Conservation (phyloP, 2,888 invertebrate genomes). For the Syritta pipiens region DNA sequence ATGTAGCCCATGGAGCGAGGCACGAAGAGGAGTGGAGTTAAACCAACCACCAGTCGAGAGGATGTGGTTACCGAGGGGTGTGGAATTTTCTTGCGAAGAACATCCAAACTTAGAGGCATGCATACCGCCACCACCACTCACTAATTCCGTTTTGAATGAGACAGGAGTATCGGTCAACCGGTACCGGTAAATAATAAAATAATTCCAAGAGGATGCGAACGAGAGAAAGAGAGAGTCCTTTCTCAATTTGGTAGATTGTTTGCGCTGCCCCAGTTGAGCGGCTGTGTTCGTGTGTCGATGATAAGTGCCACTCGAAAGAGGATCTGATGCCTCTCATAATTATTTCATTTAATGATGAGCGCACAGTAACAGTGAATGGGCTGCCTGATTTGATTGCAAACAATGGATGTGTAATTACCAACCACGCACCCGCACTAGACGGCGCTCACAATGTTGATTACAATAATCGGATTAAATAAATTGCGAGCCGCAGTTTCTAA, state of each 20-base stretch:
- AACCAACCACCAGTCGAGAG: no score
- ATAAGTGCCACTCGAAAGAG: constrained; percentile 44
- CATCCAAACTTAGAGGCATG: constrained; percentile 29
- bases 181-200: constrained; percentile 52
- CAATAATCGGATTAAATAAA: constrained; percentile 68
- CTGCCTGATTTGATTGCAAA: constrained; percentile 64
- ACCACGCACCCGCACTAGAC: constrained; percentile 45
- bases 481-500: constrained; percentile 63
- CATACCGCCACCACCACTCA: not conserved
- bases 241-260: not conserved
- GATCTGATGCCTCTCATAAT: constrained; percentile 48
- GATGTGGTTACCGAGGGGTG: not conserved
- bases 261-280: not conserved
- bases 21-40: no score
- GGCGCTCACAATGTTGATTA: constrained; percentile 49
- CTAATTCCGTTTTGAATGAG: constrained; percentile 17
- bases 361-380: constrained; percentile 41
- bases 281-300: constrained; percentile 34
- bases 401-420: constrained; percentile 57
- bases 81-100: constrained; percentile 21
- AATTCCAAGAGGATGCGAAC: constrained; percentile 25
- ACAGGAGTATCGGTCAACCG: constrained; percentile 52
- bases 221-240: not conserved
- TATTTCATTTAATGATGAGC: constrained; percentile 54
- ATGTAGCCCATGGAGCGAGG: not conserved